Evolutionary conservation across 1,140 invertebrate genomes (phyloP).

Genomic region (Nebria ingens): DNA sequence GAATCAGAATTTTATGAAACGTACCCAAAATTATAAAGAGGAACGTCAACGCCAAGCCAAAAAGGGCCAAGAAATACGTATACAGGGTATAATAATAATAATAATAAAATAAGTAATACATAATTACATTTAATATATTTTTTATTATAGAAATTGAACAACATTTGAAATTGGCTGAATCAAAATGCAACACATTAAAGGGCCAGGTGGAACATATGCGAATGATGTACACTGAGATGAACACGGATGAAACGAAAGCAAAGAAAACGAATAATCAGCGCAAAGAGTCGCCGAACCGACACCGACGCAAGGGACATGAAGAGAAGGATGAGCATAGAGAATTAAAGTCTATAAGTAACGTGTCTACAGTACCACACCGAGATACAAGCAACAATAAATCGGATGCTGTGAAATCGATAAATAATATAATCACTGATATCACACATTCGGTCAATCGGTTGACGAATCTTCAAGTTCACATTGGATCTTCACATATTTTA

Average conservation of each 20-base stretch:
- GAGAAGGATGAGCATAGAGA: constrained; percentile 6
- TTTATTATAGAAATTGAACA: constrained; percentile 31
- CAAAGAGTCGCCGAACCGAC: constrained; percentile 10
- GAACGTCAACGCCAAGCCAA: neutral
- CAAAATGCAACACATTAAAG: constrained; percentile 31
- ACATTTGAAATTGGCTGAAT: constrained; percentile 32
- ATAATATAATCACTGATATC: constrained; percentile 32
- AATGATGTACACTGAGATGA: constrained; percentile 23
- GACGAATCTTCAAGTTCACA: constrained; percentile 19
- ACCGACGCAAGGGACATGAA: constrained; percentile 5
- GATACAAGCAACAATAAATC: constrained; percentile 27
- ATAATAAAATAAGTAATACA: neutral
- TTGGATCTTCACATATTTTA: constrained; percentile 10
- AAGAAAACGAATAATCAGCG: constrained; percentile 12
- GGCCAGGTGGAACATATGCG: constrained; percentile 35
- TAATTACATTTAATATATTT: constrained; percentile 1
- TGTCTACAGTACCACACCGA: constrained; percentile 25
- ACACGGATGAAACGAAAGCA: constrained; percentile 2
- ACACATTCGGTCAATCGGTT: constrained; percentile 28
- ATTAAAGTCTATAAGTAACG: neutral
- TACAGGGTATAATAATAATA: constrained; percentile 2
- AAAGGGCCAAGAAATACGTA: constrained; percentile 1
- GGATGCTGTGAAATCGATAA: constrained; percentile 29
- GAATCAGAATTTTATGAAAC: constrained; percentile 3
- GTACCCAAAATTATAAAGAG: neutral